These are phyloP conservation scores for Apostichopus parvimensis DNA, from an alignment of 35 echinoderm and acorn worm species.

Conservation along the genomic window DNA sequence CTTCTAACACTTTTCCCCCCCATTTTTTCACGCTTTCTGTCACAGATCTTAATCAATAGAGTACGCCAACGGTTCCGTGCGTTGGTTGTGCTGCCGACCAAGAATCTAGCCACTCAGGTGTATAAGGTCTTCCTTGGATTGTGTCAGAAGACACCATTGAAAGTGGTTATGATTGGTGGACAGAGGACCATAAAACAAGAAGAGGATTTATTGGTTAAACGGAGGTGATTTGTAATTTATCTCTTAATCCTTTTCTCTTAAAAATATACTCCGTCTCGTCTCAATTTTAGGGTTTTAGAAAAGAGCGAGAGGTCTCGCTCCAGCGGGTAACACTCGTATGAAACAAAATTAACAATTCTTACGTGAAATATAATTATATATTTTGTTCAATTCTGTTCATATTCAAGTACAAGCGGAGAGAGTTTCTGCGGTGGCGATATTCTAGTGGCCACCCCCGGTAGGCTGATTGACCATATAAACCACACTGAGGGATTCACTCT, in stretches of 20 bases:
- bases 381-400: no score
- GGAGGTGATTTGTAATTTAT: conserved; percentile 55
- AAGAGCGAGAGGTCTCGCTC: no score
- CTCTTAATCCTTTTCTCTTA: no score
- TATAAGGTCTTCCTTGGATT: conserved; percentile 67
- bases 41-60: conserved; percentile 71
- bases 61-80: conserved; percentile 68
- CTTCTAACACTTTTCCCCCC: no score
- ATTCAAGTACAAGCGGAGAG: conserved; percentile 23
- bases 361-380: no score
- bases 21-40: no score
- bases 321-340: no score
- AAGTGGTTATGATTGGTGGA: conserved; percentile 71
- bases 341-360: no score
- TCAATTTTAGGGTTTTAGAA: no score
- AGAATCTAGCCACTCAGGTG: conserved; percentile 83
- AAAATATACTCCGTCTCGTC: no score
- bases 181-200: conserved; percentile 75
- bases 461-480: conserved; percentile 90
- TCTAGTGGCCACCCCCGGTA: conserved; percentile 88
- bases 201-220: conserved; percentile 64
- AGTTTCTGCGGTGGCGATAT: conserved; percentile 70
- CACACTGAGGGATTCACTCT: conserved; percentile 83
- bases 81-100: conserved; percentile 87
- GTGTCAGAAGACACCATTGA: conserved; percentile 66